Percentiles rank a stretch among this genome's conserved stretches.
Conservation (phyloP, 2,888 invertebrate genomes). For the Macrophya annulata region DNA sequence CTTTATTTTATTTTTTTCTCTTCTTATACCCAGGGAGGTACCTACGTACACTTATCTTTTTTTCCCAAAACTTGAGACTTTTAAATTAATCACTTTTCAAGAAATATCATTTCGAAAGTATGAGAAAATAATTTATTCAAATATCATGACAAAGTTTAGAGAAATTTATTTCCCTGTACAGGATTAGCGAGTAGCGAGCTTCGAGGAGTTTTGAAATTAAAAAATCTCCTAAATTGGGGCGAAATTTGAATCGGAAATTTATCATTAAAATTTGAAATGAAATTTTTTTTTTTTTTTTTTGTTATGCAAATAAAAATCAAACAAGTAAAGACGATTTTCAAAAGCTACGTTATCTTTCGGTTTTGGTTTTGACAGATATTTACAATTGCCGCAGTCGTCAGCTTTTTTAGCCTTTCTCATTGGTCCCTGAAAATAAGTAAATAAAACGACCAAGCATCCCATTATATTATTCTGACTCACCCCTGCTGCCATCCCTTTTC, state of each 20-base stretch:
- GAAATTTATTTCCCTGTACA: not conserved
- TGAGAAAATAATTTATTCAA: not conserved
- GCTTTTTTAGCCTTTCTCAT: no score
- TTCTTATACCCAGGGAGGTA: not conserved
- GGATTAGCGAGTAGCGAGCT: not conserved
- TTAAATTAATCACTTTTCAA: not conserved
- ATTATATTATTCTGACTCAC: slow-evolving; percentile 2
- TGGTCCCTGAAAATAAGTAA: not conserved
- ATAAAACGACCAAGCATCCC: slow-evolving; percentile 9
- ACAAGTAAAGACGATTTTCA: no score
- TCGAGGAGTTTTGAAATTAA: not conserved
- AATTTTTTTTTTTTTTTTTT: no score
- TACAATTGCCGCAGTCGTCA: no score
- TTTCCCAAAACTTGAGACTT: not conserved
- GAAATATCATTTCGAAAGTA: no score
- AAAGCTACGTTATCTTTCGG: no score
- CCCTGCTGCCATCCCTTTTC: slow-evolving; percentile 19
- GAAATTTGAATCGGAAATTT: not conserved
- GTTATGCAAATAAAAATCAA: no score
- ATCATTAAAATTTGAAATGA: no score
- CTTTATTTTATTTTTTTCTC: not conserved
- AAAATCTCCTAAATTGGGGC: not conserved
- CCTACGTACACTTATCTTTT: not conserved
- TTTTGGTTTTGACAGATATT: no score
- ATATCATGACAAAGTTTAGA: not conserved